Conservation (phyloP, 2,888 invertebrate genomes). For the Tetropium fuscum region DNA sequence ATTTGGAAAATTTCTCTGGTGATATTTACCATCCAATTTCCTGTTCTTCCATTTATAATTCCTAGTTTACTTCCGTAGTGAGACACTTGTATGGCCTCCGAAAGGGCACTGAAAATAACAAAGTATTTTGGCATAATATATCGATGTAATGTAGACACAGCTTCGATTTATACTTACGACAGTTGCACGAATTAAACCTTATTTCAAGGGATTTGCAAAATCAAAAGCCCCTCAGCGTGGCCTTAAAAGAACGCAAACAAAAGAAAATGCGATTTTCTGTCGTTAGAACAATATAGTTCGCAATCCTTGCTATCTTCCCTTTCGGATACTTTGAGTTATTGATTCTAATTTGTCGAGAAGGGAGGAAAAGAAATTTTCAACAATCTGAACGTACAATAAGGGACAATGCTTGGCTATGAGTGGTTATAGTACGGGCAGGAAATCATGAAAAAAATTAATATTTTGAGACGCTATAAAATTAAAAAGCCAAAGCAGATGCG, state of each 20-base stretch:
- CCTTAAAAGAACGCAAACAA: constrained; percentile 4
- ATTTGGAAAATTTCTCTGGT: constrained; percentile 69
- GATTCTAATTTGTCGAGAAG: constrained; percentile 18
- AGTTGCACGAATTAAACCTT: background rate
- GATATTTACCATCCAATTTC: constrained; percentile 71
- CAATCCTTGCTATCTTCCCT: background rate
- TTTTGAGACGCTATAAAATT: background rate
- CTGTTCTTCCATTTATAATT: constrained; percentile 74
- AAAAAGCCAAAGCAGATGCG: too few relatives aligned
- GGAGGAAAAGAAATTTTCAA: background rate
- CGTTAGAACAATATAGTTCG: constrained; percentile 1
- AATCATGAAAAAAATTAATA: background rate
- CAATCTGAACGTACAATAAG: constrained; percentile 4
- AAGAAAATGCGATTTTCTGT: constrained; percentile 6
- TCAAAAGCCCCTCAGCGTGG: background rate
- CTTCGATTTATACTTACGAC: background rate
- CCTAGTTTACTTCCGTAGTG: constrained; percentile 72
- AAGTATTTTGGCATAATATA: background rate
- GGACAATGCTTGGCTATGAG: background rate
- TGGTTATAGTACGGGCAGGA: too few relatives aligned
- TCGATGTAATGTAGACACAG: background rate
- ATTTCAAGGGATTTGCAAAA: background rate
- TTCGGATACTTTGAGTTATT: background rate
- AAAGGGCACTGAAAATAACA: constrained; percentile 62
- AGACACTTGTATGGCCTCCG: constrained; percentile 71